Conservation (phyloP, 1,140 invertebrate genomes). For the Platorchestia sp. region DNA sequence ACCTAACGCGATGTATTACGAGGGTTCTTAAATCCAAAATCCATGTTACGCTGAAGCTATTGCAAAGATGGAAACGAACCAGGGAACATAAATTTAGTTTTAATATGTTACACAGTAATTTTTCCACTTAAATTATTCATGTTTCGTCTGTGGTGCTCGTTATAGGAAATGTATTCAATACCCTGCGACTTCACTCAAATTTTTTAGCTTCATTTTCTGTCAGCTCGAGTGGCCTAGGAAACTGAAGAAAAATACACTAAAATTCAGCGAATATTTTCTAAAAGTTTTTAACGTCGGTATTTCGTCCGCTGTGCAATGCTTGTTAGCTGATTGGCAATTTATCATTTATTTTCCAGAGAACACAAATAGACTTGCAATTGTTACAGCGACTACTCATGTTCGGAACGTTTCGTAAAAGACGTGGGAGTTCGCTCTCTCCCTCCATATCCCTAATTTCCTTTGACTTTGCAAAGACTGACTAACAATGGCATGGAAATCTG, state of each 20-base stretch:
- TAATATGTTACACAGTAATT: too few species aligned
- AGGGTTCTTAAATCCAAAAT: too few species aligned
- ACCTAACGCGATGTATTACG: too few species aligned
- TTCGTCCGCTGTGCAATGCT: not conserved
- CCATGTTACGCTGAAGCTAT: too few species aligned
- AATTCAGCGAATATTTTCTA: not conserved
- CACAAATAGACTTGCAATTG: not conserved
- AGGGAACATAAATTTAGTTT: too few species aligned
- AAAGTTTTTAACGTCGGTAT: too few species aligned
- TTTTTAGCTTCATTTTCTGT: not conserved
- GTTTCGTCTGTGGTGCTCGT: not conserved
- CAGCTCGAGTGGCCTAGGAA: not conserved
- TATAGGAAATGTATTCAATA: not conserved
- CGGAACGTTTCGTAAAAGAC: not conserved
- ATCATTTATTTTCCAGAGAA: not conserved
- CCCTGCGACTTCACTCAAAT: not conserved
- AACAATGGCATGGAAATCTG: slow-evolving; percentile 53
- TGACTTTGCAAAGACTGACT: slow-evolving; percentile 44
- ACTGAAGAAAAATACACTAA: too few species aligned
- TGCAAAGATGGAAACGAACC: too few species aligned
- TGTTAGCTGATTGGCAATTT: not conserved
- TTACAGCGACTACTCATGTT: not conserved
- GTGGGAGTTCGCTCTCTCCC: not conserved
- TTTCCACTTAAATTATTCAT: too few species aligned
- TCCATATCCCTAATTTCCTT: slow-evolving; percentile 15